phyloP scores from a whole-genome alignment of 2,797 vertebrate genomes.

The Intellagama lesueurii region DNA sequence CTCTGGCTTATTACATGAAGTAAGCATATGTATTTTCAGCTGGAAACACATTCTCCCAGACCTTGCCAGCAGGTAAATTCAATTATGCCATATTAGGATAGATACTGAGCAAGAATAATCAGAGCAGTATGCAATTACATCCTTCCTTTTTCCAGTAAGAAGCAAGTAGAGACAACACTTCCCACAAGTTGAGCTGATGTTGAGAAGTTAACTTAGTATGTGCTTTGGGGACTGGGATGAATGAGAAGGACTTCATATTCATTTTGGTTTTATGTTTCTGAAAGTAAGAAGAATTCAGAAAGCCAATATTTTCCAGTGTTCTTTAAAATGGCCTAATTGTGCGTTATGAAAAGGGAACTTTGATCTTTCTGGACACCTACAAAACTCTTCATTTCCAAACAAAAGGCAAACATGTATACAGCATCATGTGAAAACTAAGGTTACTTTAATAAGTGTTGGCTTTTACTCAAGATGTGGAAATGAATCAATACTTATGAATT shows the following conservation, averaged over 20 bases:
- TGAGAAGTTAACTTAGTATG: neutral
- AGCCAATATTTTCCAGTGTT: neutral
- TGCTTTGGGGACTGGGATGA: neutral
- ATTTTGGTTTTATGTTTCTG: neutral
- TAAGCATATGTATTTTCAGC: neutral
- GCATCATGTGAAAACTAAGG: neutral
- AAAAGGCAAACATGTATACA: neutral
- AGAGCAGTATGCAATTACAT: neutral
- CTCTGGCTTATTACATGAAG: too few relatives aligned
- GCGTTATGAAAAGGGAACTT: neutral
- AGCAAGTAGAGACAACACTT: neutral
- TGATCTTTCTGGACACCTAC: neutral
- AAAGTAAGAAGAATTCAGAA: neutral
- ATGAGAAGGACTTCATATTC: neutral
- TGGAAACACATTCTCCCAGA: neutral
- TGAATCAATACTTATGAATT: conserved; percentile 18
- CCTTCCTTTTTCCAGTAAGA: neutral
- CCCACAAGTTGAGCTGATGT: neutral
- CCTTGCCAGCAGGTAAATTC: neutral
- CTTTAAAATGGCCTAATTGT: neutral
- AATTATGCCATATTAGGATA: neutral
- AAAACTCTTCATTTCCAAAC: neutral
- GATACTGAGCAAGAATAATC: neutral
- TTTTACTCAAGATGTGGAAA: neutral
- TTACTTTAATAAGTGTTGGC: neutral